Base-by-base conservation (phyloP, 2,797 vertebrate species). In the Ctenopoma multispine region DNA sequence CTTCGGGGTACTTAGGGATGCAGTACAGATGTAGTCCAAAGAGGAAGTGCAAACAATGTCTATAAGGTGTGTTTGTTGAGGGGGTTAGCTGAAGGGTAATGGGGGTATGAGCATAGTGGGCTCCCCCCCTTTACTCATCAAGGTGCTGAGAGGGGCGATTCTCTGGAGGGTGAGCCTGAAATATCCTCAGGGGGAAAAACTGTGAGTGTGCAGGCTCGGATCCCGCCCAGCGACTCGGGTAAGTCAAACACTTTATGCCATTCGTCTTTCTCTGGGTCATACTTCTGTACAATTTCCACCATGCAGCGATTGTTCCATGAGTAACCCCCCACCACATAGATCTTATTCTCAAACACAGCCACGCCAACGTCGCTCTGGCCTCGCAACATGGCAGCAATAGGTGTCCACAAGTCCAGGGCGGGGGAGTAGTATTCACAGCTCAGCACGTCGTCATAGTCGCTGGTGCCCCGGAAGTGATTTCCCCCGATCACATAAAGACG, bases 291-390 rank as follows among this genome's bases (percentile, higher is more conserved):
- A 79, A 99, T 99, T 94, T 99, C 98, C 84, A 99, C 98, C 98
- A 99, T 99, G 86, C 98, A 99, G 38, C 98, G 96, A 92, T 99
- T 99, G 95, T 99, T 99, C 98, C 98, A 99, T 0, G 98, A 99
- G 93, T 99, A 99, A 47, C 98, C 98, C 62, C 98, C 98, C 82
- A 99, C 97, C 85, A 99, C 98, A 48, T 99, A 99, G 90, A 99
- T 98, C 92, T 97, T 97, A 82, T 95, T 97, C 91, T 99, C 96
- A 75, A 97, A 99, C 81, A 99, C 97, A 6, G 98, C 97, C 62
- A 99, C 98, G 81, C 98, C 98, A 36, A 99, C 98, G 80, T 99
- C 97, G 47, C 97, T 99, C 92, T 99, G 97, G 80, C 98, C 98
- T 5, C 97, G 96, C 79, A 98, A 88, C 98, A 99, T 99, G 88